Conservation (phyloP, 2,888 invertebrate species). For the Archips crataeganus region DNA sequence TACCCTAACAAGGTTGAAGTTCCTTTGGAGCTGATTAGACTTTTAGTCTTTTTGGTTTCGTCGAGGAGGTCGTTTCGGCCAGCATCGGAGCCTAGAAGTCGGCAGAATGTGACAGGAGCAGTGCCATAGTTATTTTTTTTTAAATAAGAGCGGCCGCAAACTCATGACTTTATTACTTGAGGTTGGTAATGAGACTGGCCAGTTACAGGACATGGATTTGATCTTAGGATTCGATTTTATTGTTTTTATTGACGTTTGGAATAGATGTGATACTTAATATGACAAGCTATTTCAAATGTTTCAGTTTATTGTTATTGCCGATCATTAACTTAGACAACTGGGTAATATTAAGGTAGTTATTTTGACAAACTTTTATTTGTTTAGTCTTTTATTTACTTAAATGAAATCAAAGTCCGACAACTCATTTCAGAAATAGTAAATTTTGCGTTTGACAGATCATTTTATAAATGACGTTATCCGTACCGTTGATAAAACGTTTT, state of each 20-base stretch:
- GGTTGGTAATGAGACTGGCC: conserved; percentile 46
- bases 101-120: conserved; percentile 61
- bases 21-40: conserved; percentile 49
- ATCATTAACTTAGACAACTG: too few species aligned
- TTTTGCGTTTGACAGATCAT: conserved; percentile 11
- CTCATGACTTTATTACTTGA: conserved; percentile 61
- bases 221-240: conserved; percentile 25
- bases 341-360: too few species aligned
- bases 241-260: neutral
- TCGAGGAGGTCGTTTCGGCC: conserved; percentile 67
- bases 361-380: too few species aligned
- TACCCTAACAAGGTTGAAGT: conserved; percentile 43
- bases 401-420: neutral
- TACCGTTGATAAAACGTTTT: conserved; percentile 11
- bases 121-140: conserved; percentile 62
- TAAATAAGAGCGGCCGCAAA: conserved; percentile 59
- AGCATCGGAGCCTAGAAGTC: conserved; percentile 66
- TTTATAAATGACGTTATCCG: conserved; percentile 15
- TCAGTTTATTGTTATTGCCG: neutral
- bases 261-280: neutral
- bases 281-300: neutral
- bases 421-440: neutral
- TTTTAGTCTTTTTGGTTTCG: conserved; percentile 53
- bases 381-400: neutral
- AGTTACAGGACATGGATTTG: conserved; percentile 40